Base-by-base conservation (phyloP, 1,140 invertebrate species). In the Calephelis nemesis region DNA sequence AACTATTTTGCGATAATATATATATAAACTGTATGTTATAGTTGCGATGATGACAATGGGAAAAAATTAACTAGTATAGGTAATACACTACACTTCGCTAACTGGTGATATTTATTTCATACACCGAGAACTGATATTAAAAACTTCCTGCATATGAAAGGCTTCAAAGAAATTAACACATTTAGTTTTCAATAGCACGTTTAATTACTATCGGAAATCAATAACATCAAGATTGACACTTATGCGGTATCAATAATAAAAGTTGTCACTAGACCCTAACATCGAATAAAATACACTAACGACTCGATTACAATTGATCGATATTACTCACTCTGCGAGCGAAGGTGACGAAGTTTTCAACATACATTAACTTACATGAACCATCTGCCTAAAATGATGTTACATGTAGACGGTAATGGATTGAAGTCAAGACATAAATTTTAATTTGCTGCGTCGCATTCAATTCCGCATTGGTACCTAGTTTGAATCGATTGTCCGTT, bases 401-500 rank as follows among this genome's bases (percentile, higher is more conserved):
- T 63, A 63, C 54, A 30, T 10, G 13, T 30, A 66, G 71, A 42
- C 39, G 47, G 71, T 67, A 74, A 75, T 74, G 72, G 70, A 69
- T 74, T 48, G 67, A 75, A 71, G 71, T 71, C 69, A 71, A 74
- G 68, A 72, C 71, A 73, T 67, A 74, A 75, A 72, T 81, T 81
- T 76, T 74, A 83, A 81, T 77, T 79, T 77, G 78, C 81, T 77
- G 75, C 79, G 81, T 83, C 85, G 82, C 81, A 87, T 81, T 81
- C 67, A 78, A 82, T 81, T 82, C 79, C 81, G 83, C 85, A 79
- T 89, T 77, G 75, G 79, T 85, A 85, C 74, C 78, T 85, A 85
- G 79, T 66, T 65, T 81, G 84, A 86, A 87, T 89, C 84, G 81
- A 89, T 87, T 86, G 84, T 82, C 84, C 82, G 82, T 76, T 85